Base-by-base conservation (phyloP, 2,797 vertebrate genomes). In the Hephaestus fuliginosus region DNA sequence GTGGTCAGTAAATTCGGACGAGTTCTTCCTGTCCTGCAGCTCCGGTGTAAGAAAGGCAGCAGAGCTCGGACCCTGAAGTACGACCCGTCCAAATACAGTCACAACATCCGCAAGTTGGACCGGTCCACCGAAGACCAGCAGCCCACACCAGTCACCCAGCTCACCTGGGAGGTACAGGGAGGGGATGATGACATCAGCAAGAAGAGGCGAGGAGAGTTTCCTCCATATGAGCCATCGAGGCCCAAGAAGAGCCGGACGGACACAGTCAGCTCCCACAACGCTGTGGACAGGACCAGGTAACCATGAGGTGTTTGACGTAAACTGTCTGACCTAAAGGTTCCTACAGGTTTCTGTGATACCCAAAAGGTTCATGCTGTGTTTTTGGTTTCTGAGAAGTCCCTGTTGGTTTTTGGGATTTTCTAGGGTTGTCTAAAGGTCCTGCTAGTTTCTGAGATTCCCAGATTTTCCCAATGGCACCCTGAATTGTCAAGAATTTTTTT, bases 71-170 rank as follows among this genome's bases (percentile, higher is more conserved):
- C 96, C n/a, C 66, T 98, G 60, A 99, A 97, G 82, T 99, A 97
- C n/a, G 97, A 99, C 91, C 98, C 98, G 1, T 99, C 98, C 2
- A 99, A 99, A 85, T 98, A 97, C 61, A 96, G 97, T 91, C 98
- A 99, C 88, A 99, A 99, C 89, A 95, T 99, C 70, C 97, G 96
- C 86, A 97, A 88, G 83, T 91, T 99, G 86, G 95, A 96, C 52
- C 81, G 83, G 11, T 9, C 36, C 30, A 6, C 12, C 0, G 22
- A 49, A 0, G 84, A 92, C 4, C 41, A 49, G 43, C 41, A 49
- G 39, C 78, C 86, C 2, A 94, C 93, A 7, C 95, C 98, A 0
- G 80, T 99, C 41, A 87, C 93, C 0, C 75, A 92, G 82, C 96
- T 98, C 53, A 99, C 98, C 48, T 99, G 98, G 98, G 87, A 95